phyloP scores from a whole-genome alignment of 2,797 vertebrate species.

The Euthynnus affinis region DNA sequence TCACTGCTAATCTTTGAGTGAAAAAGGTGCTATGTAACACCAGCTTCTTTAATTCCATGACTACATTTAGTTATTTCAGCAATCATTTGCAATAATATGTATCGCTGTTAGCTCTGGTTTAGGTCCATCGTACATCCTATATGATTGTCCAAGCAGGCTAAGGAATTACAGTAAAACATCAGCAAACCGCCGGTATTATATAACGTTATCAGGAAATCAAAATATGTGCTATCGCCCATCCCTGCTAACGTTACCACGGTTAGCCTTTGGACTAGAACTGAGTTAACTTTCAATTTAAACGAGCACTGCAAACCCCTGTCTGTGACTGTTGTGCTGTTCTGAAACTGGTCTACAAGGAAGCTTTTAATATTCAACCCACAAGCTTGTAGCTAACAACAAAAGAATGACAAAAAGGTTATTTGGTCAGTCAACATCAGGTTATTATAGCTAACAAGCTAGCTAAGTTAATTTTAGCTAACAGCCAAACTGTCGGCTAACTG shows the following conservation, averaged over 20 bases:
- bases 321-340: too few species aligned
- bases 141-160: background rate
- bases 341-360: background rate
- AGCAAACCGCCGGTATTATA: background rate
- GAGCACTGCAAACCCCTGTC: background rate
- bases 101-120: too few species aligned
- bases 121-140: background rate
- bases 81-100: background rate
- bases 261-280: background rate
- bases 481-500: background rate
- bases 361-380: background rate
- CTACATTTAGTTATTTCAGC: background rate
- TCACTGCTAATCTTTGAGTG: background rate
- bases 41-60: background rate
- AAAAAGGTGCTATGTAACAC: background rate
- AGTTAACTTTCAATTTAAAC: background rate
- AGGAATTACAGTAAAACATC: background rate
- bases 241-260: background rate
- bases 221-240: background rate
- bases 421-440: background rate
- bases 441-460: background rate
- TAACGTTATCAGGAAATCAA: background rate
- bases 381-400: background rate
- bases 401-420: too few species aligned
- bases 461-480: slow-evolving; percentile 3